A percentile compares a stretch with the other conserved stretches of the same genome.
phyloP scores from a whole-genome alignment of 2,797 vertebrate species.

The Kryptolebias ocellatus region DNA sequence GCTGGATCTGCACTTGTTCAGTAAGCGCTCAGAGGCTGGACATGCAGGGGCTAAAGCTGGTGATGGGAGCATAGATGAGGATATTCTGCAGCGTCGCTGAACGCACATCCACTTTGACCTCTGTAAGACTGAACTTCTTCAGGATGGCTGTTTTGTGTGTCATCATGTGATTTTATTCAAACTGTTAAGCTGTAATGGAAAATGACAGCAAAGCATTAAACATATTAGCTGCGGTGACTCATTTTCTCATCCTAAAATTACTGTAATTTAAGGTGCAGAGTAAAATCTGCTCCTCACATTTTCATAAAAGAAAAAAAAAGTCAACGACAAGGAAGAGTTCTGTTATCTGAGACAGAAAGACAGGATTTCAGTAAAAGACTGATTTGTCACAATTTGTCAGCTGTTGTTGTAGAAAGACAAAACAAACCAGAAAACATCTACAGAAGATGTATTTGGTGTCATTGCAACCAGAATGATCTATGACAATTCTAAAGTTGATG shows the following conservation, averaged over 20 bases:
- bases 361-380: background rate
- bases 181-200: too few species aligned
- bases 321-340: background rate
- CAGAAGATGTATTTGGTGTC: background rate
- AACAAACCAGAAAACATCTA: background rate
- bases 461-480: background rate
- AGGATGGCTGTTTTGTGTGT: background rate
- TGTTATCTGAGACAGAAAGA: background rate
- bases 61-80: background rate
- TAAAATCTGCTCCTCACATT: too few species aligned
- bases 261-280: too few species aligned
- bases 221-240: background rate
- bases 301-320: background rate
- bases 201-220: too few species aligned
- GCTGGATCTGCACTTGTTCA: constrained; percentile 12
- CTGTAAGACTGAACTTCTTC: constrained; percentile 1
- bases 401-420: background rate
- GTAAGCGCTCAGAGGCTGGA: background rate
- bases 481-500: background rate
- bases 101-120: background rate
- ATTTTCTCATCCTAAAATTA: too few species aligned
- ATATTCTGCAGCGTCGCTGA: background rate
- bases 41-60: background rate
- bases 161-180: background rate
- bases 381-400: background rate